Evolutionary conservation across 1,140 invertebrate genomes (phyloP).

Genomic region (Drosophila bipectinata): DNA sequence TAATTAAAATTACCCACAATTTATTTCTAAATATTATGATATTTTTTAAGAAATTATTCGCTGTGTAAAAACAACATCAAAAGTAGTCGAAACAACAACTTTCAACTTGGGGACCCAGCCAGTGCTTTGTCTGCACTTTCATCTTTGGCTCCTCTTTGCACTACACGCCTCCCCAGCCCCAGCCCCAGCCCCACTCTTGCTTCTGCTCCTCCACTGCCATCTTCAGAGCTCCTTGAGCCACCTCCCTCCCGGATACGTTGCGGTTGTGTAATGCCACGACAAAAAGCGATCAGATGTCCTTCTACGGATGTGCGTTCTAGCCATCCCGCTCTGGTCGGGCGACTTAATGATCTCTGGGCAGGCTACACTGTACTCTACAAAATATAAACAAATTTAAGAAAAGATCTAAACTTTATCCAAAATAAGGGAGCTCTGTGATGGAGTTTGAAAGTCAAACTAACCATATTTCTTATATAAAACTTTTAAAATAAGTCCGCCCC

Average conservation of each 20-base stretch:
- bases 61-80: slow-evolving; percentile 10
- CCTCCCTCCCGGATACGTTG: slow-evolving; percentile 32
- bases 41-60: neutral
- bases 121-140: slow-evolving; percentile 73
- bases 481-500: neutral
- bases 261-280: slow-evolving; percentile 70
- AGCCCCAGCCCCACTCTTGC: slow-evolving; percentile 7
- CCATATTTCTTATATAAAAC: no score
- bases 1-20: no score
- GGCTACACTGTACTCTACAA: slow-evolving; percentile 7
- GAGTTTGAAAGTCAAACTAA: no score
- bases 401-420: neutral
- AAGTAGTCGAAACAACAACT: slow-evolving; percentile 25
- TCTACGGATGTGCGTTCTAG: slow-evolving; percentile 73
- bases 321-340: slow-evolving; percentile 38
- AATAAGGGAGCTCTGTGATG: neutral
- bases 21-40: no score
- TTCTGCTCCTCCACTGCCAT: no score
- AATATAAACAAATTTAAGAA: slow-evolving; percentile 5
- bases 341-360: slow-evolving; percentile 74
- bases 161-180: slow-evolving; percentile 24
- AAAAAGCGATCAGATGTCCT: slow-evolving; percentile 83
- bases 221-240: neutral
- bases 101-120: slow-evolving; percentile 51
- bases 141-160: slow-evolving; percentile 49